Evolutionary conservation across 92 coral and sea anemone genomes (phyloP).

Genomic region (Epizoanthus rinbou): DNA sequence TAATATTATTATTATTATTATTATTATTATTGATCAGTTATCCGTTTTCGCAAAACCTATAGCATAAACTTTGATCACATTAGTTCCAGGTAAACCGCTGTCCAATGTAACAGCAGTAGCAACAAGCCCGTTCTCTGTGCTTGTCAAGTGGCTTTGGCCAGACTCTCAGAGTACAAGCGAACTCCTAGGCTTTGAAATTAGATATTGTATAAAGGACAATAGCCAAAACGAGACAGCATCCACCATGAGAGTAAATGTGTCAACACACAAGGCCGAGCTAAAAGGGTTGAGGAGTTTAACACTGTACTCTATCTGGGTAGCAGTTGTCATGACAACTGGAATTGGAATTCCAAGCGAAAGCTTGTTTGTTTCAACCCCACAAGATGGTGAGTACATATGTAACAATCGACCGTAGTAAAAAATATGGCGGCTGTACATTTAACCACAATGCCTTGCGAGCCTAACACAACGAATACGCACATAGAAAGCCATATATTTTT

Average conservation of each 20-base stretch:
- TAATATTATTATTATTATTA: no score
- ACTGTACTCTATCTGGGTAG: slow-evolving; percentile 19
- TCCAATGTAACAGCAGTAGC: slow-evolving; percentile 18
- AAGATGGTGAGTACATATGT: slow-evolving; percentile 15
- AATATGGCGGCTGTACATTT: no score
- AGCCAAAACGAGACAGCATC: neutral
- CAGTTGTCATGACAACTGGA: slow-evolving; percentile 26
- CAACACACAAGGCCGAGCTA: neutral
- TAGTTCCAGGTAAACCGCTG: slow-evolving; percentile 29
- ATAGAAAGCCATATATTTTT: no score
- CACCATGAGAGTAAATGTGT: neutral
- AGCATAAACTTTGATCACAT: no score
- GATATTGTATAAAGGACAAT: neutral
- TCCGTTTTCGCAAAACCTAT: no score
- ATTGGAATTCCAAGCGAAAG: slow-evolving; percentile 36
- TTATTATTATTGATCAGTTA: no score
- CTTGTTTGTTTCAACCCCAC: neutral
- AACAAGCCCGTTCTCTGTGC: slow-evolving; percentile 20
- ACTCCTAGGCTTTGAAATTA: slow-evolving; percentile 13
- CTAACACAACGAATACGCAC: no score
- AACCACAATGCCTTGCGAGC: no score
- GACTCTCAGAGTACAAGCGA: neutral
- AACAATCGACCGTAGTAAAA: no score
- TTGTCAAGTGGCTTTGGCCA: slow-evolving; percentile 7
- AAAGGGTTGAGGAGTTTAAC: slow-evolving; percentile 14